Evolutionary conservation across 2,113 vertebrate species (phyloP), one percentile per base, ranked within the genome.

Genomic region (Marcusenius ussheri): DNA sequence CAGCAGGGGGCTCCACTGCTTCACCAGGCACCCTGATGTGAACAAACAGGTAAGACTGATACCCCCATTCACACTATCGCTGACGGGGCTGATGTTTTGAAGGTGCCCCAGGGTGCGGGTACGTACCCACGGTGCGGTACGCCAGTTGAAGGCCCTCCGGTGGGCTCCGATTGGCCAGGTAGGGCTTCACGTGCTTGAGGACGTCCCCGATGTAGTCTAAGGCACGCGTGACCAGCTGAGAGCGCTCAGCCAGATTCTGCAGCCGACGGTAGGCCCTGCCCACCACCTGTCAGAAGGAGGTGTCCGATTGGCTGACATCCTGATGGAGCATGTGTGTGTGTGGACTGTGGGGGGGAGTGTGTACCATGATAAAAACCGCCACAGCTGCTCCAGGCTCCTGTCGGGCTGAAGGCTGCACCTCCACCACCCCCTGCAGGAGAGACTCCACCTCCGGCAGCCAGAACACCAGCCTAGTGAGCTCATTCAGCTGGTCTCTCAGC

Each of bases 1-100:
- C 95, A 99, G 94, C 91, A 99, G 97, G 3, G 95, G 95, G 93
- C 98, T 97, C 98, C 98, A 99, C 90, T 97, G 97, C 93, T 98
- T 99, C 90, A 99, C 97, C 90, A 99, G 93, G 92, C 94, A 97
- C 88, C 98, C 98, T 99, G 93, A 62, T 31, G 80, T 0, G 39
- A 66, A 35, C 31, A 88, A 2, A 88, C 46, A 39, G 77, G 3
- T 19, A 21, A 31, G 17, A 24, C 13, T 42, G 19, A 2, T 53
- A 53, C 49, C 45, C 45, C 45, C 13, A 17, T 42, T 74, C n/a
- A 50, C 24, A 46, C n/a, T 5, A 8, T 13, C 27, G 11, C 53
- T 9, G 27, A 5, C 45, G 6, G 45, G 13, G 83, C 39, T 13
- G 83, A 13, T n/a, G 83, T 45, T 1, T 4, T 24, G 45, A 47